Conservation (phyloP, 2,797 vertebrate species). For the Danio choprae region DNA sequence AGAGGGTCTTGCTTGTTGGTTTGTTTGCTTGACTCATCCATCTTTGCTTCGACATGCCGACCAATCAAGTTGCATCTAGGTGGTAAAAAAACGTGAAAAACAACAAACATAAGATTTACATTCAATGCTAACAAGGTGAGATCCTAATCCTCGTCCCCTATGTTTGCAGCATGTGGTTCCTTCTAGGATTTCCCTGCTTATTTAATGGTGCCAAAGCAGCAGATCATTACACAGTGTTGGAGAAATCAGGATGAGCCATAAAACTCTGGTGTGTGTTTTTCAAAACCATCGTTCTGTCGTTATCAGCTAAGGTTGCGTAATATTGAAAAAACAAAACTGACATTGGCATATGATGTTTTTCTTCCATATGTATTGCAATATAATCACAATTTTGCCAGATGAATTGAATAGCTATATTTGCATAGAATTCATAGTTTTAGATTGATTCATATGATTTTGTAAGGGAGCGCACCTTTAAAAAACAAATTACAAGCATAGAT, state of each 20-base stretch:
- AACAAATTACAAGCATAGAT: too few relatives aligned
- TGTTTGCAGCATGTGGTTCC: conserved; percentile 18
- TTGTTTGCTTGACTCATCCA: conserved; percentile 55
- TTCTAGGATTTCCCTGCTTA: conserved; percentile 39
- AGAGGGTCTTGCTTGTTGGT: conserved; percentile 45
- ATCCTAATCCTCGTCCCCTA: conserved; percentile 34
- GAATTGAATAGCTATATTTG: too few relatives aligned
- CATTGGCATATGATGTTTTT: too few relatives aligned
- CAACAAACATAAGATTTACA: conserved; percentile 32
- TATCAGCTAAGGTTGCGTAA: too few relatives aligned
- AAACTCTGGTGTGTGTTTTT: too few relatives aligned
- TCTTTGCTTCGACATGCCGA: conserved; percentile 47
- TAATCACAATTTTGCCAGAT: too few relatives aligned
- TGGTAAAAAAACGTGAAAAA: conserved; percentile 44
- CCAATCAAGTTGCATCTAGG: conserved; percentile 19
- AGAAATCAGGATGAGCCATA: background rate
- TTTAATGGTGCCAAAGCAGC: conserved; percentile 6
- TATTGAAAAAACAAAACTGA: too few relatives aligned
- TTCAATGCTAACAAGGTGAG: conserved; percentile 46
- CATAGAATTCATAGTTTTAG: too few relatives aligned
- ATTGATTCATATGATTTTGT: too few relatives aligned
- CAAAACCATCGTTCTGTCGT: too few relatives aligned
- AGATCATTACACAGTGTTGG: conserved; percentile 4
- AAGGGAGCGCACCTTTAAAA: too few relatives aligned
- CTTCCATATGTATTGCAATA: too few relatives aligned